Percentiles rank a stretch among this genome's conserved stretches.
These are phyloP conservation scores for Gallinago solitaria DNA, from an alignment of 2,797 vertebrate genomes.

Conservation along the genomic window DNA sequence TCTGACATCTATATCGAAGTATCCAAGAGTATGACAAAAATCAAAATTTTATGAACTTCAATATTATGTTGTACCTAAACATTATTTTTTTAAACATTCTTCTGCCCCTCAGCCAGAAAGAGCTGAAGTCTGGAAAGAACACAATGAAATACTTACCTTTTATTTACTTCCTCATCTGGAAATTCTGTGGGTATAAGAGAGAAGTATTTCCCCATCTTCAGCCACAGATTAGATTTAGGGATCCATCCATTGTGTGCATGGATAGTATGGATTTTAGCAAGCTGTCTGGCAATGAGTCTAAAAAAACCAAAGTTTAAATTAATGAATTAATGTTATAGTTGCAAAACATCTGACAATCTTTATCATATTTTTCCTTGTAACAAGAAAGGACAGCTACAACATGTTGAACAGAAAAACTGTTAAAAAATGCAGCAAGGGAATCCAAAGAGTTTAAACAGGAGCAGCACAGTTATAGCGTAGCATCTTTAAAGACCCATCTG, in stretches of 20 bases:
- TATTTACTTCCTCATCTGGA: conserved; percentile 83
- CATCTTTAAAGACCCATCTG: not conserved
- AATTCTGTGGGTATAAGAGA: conserved; percentile 92
- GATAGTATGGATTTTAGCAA: conserved; percentile 97
- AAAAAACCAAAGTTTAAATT: not conserved
- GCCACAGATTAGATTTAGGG: conserved; percentile 94
- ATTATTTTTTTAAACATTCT: not conserved
- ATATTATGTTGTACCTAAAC: fast-evolving
- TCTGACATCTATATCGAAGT: not conserved
- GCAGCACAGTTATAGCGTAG: not conserved
- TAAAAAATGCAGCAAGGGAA: not conserved
- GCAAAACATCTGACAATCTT: not conserved
- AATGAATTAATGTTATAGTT: not conserved
- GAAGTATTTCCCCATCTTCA: conserved; percentile 96
- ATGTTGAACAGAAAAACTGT: not conserved
- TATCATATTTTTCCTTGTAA: not conserved
- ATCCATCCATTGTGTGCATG: conserved; percentile 99
- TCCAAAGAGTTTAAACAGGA: not conserved
- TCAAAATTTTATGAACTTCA: not conserved
- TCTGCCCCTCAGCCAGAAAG: not conserved
- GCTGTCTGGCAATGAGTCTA: conserved; percentile 92
- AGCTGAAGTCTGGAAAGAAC: not conserved
- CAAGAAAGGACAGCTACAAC: not conserved
- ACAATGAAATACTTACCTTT: conserved; percentile 79
- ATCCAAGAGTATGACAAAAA: not conserved